Base-by-base conservation (phyloP, 2,113 vertebrate genomes). In the Semnornis frantzii region DNA sequence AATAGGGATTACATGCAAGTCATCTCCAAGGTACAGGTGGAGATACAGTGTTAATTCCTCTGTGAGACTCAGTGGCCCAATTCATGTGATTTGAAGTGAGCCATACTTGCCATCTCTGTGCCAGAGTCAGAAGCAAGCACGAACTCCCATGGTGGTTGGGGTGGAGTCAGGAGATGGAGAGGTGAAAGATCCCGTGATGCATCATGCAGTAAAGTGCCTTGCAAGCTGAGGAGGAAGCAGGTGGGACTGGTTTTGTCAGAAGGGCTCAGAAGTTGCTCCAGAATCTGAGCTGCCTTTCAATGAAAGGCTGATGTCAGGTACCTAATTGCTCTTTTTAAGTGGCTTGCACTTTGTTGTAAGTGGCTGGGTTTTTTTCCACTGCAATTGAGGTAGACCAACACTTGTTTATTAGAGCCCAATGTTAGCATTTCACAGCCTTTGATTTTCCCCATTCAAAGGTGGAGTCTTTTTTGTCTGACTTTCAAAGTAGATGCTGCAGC, bases 161-260 rank as follows among this genome's bases (percentile, higher is more conserved):
- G 60, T 28, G 14, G 74, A 93, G 63, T 84, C 50, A 62, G 59
- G 33, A 88, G 50, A 15, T 17, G 27, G 48, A 58, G 76, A 68
- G 33, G 24, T 54, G 28, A 33, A 79, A 44, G 21, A 63, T 75
- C 13, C 27, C 8, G 2, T 34, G n/a, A 18, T 83, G 77, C 81
- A 54, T 93, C 84, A 78, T 27, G 39, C 63, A 91, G 27, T 76
- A 2, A 1, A 72, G 66, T 72, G 34, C 68, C 0, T 0, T 69
- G 15, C 15, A 50, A 82, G 44, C 25, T 80, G 42, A 82, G 50
- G 24, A 6, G 2, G 62, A 60, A 91, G 57, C 87, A 57, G 52
- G 87, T 90, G 75, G 23, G 68, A 74, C 96, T 74, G 69, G 87
- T 94, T 96, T 74, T 74, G 75, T 85, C 46, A 80, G 46, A 73